phyloP scores from a whole-genome alignment of 2,888 invertebrate genomes.

The Oligia latruncula region DNA sequence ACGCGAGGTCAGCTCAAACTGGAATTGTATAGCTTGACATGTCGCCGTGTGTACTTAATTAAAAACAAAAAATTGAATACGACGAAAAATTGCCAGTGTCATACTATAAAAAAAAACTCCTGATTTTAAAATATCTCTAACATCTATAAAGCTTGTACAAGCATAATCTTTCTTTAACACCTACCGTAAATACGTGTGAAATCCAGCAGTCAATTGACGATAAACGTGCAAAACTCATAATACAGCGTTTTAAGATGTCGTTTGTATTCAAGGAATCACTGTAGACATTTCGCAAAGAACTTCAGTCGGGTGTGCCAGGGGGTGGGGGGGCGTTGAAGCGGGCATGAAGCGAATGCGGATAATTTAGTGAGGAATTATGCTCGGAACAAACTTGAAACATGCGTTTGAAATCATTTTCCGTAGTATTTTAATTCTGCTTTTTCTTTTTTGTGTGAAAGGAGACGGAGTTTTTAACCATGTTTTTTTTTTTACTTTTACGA shows the following conservation, averaged over 20 bases:
- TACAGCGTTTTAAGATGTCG: conserved; percentile 85
- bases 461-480: neutral
- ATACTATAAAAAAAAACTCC: neutral
- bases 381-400: conserved; percentile 76
- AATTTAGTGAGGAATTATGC: conserved; percentile 87
- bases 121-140: neutral
- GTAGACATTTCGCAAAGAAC: conserved; percentile 89
- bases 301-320: conserved; percentile 75
- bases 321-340: conserved; percentile 80
- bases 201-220: conserved; percentile 79
- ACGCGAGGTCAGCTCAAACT: neutral
- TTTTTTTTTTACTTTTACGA: neutral
- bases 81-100: conserved; percentile 12
- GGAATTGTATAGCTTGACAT: neutral
- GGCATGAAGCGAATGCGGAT: conserved; percentile 84
- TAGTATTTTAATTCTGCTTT: conserved; percentile 33
- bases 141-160: neutral
- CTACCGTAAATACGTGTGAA: conserved; percentile 70
- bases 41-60: neutral
- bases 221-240: conserved; percentile 87
- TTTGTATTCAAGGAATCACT: conserved; percentile 91
- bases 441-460: neutral
- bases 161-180: conserved; percentile 43
- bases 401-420: conserved; percentile 65
- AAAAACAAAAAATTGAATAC: neutral